Base-by-base conservation (phyloP, 2,113 vertebrate species). In the Thamnophis sirtalis region DNA sequence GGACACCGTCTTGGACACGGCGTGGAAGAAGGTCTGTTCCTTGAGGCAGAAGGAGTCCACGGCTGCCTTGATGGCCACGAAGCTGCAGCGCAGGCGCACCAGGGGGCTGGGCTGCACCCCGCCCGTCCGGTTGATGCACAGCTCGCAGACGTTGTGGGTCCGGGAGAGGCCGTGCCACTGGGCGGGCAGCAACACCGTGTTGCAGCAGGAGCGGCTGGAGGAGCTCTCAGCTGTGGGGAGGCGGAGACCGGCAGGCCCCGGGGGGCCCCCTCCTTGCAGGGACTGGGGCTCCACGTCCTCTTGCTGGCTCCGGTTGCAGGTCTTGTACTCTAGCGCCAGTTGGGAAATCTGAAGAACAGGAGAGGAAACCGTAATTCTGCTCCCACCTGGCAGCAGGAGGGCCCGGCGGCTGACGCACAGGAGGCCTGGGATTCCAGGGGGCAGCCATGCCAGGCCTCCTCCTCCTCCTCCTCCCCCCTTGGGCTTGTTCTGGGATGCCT, bases 311-410 rank as follows among this genome's bases (percentile, higher is more conserved):
- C 95, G 90, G 1, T 97, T 97, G 96, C 99, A 99, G 93, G 97
- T 98, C 96, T 98, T 98, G 95, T 99, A 99, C 86, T 98, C 98
- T 96, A 99, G 95, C 92, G 98, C 98, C 94, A 99, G 94, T 95
- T 98, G 98, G 90, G 98, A 98, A 95, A 99, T 97, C 99, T 99
- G 93, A 94, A 17, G 91, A 53, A 21, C 21, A 22, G 28, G 43
- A 51, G 11, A 9, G 15, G 5, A 54, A 8, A 7, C 2, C 13
- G 0, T 38, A 17, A 1, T 15, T 38, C n/a, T 80, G 68, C n/a
- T 19, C n/a, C 68, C 3, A 7, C 33, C 68, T 38, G 2, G n/a
- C n/a, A 33, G 13, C n/a, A 73, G 13, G 13, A 73, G n/a, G 63
- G 5, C 5, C 5, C 5, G 2, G 15, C 1, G n/a, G 13, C n/a